Percentiles rank a stretch among this genome's conserved stretches.
Evolutionary conservation across 2,888 invertebrate genomes (phyloP).

Genomic region (Hirtodrosophila duncani): DNA sequence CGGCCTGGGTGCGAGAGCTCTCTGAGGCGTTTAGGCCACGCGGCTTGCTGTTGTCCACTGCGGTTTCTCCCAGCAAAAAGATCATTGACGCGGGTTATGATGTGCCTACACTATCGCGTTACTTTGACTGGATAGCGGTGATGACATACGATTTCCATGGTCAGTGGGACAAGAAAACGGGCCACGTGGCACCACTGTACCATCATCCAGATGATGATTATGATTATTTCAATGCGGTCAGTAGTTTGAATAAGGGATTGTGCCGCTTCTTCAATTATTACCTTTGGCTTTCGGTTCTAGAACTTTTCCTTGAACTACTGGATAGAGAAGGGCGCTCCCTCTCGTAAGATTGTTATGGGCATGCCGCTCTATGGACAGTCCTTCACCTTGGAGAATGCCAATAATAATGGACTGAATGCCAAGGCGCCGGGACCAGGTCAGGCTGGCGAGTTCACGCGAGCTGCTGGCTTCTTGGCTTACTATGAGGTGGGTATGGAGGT

Average conservation of each 20-base stretch:
- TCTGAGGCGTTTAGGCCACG: constrained; percentile 83
- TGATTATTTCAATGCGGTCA: constrained; percentile 89
- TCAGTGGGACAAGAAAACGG: constrained; percentile 94
- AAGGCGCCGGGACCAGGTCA: constrained; percentile 88
- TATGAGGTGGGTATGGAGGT: constrained; percentile 84
- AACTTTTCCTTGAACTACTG: constrained; percentile 93
- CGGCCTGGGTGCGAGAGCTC: constrained; percentile 86
- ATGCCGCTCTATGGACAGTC: constrained; percentile 94
- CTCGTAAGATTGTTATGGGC: constrained; percentile 90
- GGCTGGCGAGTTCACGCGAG: constrained; percentile 90
- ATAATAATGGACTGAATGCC: constrained; percentile 84
- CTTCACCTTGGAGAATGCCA: constrained; percentile 83
- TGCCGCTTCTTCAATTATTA: constrained; percentile 80
- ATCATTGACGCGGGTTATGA: constrained; percentile 93
- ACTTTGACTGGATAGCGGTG: constrained; percentile 93
- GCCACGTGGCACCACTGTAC: constrained; percentile 91
- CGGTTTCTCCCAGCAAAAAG: constrained; percentile 92
- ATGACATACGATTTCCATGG: constrained; percentile 96
- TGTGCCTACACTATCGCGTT: constrained; percentile 85
- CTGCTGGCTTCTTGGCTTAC: constrained; percentile 91
- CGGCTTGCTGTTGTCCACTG: constrained; percentile 87
- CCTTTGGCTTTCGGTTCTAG: constrained; percentile 75
- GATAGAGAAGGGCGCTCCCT: constrained; percentile 90
- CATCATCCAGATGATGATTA: constrained; percentile 90
- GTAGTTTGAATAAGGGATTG: constrained; percentile 55